phyloP scores from a whole-genome alignment of 2,113 vertebrate genomes.

The zebrafish (Danio rerio) region GRCz12tu NC_133189.1:36957001-36957500 shows the following conservation, averaged over 20 bases:
- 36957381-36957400: background rate
- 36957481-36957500: too few relatives aligned
- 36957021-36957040: conserved; percentile 37
- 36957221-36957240: background rate
- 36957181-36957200: conserved; percentile 55
- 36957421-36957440: background rate
- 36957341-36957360: background rate
- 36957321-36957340: background rate
- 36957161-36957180: conserved; percentile 38
- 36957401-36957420: background rate
- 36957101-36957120: conserved; percentile 63
- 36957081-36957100: conserved; percentile 63
- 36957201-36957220: conserved; percentile 53
- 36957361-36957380: background rate
- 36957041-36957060: conserved; percentile 44
- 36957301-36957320: conserved; percentile 19
- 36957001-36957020: conserved; percentile 65
- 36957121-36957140: conserved; percentile 77
- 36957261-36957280: conserved; percentile 19
- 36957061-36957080: conserved; percentile 64
- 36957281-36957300: conserved; percentile 19
- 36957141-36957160: conserved; percentile 54
- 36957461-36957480: too few relatives aligned
- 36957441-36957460: background rate
- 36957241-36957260: conserved; percentile 32